These are phyloP conservation scores for Gymnoscopelus braueri DNA, from an alignment of 2,797 vertebrate species.

Conservation along the genomic window DNA sequence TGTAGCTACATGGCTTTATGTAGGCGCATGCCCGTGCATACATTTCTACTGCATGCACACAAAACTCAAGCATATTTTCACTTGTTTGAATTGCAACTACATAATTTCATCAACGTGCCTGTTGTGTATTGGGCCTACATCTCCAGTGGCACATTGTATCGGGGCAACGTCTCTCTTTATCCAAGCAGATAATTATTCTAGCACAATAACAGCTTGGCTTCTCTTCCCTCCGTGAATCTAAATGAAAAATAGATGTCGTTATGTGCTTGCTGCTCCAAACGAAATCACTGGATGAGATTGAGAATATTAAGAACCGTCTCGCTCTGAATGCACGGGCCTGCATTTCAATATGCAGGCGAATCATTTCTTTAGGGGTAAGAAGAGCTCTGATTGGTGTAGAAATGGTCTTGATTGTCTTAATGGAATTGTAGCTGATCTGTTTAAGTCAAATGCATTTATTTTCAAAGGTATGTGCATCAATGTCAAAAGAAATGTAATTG, in stretches of 20 bases:
- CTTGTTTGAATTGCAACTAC: constrained; percentile 15
- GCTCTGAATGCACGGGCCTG: constrained; percentile 22
- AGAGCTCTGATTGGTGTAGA: constrained; percentile 34
- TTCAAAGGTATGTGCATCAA: constrained; percentile 33
- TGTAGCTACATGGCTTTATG: too few species aligned
- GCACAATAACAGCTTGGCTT: constrained; percentile 26
- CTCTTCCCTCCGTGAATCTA: constrained; percentile 35
- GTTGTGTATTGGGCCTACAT: not conserved
- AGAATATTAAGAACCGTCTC: constrained; percentile 21
- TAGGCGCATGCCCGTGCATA: not conserved
- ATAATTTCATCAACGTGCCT: not conserved
- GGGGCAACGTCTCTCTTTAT: constrained; percentile 28
- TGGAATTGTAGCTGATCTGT: constrained; percentile 46
- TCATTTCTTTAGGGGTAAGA: constrained; percentile 22
- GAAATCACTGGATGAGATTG: constrained; percentile 26
- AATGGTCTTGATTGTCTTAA: constrained; percentile 20
- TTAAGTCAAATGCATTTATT: not conserved
- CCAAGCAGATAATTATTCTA: constrained; percentile 42
- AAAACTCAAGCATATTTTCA: constrained; percentile 9
- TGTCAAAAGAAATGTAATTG: constrained; percentile 40
- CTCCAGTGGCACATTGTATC: constrained; percentile 8
- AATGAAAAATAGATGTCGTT: constrained; percentile 64
- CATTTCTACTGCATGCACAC: not conserved
- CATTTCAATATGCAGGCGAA: constrained; percentile 40
- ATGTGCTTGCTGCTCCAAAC: constrained; percentile 37